Evolutionary conservation across 2,888 invertebrate species (phyloP).

Genomic region (Trypoxylon attenuatum): DNA sequence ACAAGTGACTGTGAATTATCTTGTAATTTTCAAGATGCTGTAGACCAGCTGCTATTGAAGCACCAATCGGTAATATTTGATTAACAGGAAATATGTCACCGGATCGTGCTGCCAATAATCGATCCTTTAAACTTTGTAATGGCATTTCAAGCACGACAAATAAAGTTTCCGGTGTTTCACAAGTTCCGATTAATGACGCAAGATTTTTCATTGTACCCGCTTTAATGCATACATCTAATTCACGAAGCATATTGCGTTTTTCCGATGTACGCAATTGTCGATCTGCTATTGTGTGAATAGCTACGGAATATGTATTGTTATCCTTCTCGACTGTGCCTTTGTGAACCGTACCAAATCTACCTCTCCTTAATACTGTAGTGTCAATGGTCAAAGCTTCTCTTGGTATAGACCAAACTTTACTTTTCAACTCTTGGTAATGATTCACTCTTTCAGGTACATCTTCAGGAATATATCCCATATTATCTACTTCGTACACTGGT

Average conservation of each 20-base stretch:
- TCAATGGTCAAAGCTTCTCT: constrained; percentile 84
- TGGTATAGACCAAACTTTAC: constrained; percentile 85
- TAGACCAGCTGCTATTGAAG: constrained; percentile 75
- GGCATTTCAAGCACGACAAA: constrained; percentile 85
- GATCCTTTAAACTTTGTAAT: constrained; percentile 82
- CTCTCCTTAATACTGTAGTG: constrained; percentile 82
- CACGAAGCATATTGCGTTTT: constrained; percentile 79
- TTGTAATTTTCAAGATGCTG: constrained; percentile 74
- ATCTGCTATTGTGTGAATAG: constrained; percentile 82
- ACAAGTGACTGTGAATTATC: constrained; percentile 84
- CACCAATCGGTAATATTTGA: constrained; percentile 71
- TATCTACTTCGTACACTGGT: constrained; percentile 87
- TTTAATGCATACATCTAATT: constrained; percentile 83
- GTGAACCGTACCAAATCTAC: constrained; percentile 87
- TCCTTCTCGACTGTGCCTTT: constrained; percentile 82
- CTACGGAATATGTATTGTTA: constrained; percentile 76
- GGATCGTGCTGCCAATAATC: constrained; percentile 74
- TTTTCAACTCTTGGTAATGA: constrained; percentile 84
- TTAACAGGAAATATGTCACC: constrained; percentile 66
- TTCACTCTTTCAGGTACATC: constrained; percentile 81
- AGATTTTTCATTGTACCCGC: constrained; percentile 84
- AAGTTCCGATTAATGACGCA: constrained; percentile 85
- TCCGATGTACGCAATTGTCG: constrained; percentile 76
- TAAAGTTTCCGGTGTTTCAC: constrained; percentile 85
- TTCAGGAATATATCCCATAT: constrained; percentile 85